A percentile compares a stretch with the other conserved stretches of the same genome.
These are phyloP conservation scores for Hypselothyrea guttata DNA, from an alignment of 2,888 invertebrate species.

Conservation along the genomic window DNA sequence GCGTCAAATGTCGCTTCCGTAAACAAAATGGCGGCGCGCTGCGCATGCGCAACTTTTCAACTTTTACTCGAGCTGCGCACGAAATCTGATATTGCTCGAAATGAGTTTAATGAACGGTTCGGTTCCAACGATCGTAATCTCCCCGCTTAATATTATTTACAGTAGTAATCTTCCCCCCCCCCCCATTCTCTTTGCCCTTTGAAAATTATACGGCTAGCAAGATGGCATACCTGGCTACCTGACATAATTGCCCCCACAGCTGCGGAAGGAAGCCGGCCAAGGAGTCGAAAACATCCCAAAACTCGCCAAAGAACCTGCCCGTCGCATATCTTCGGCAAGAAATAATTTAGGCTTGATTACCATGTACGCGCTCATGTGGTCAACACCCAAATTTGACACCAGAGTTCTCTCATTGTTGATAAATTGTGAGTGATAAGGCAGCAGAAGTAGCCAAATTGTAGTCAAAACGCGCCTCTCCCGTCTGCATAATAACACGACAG, in stretches of 20 bases:
- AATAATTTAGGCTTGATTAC: slow-evolving; percentile 77
- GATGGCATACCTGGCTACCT: slow-evolving; percentile 71
- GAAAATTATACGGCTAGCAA: slow-evolving; percentile 38
- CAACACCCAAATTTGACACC: slow-evolving; percentile 77
- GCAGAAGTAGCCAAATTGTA: slow-evolving; percentile 49
- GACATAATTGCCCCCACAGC: slow-evolving; percentile 74
- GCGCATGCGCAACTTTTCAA: slow-evolving; percentile 71
- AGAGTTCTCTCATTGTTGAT: slow-evolving; percentile 39
- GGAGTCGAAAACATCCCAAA: slow-evolving; percentile 6
- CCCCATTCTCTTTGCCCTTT: slow-evolving; percentile 2
- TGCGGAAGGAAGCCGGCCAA: slow-evolving; percentile 50
- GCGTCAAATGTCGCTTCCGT: slow-evolving; percentile 51
- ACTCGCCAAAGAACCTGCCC: neutral
- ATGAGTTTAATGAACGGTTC: slow-evolving; percentile 70
- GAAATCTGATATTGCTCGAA: slow-evolving; percentile 58
- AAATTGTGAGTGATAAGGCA: slow-evolving; percentile 57
- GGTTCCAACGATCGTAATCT: slow-evolving; percentile 66
- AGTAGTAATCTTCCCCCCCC: slow-evolving; percentile 70
- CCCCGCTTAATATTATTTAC: slow-evolving; percentile 74
- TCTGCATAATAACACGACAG: slow-evolving; percentile 39
- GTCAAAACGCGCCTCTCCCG: slow-evolving; percentile 32
- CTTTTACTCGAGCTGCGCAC: slow-evolving; percentile 38
- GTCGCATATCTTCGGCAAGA: slow-evolving; percentile 7
- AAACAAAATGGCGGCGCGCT: slow-evolving; percentile 48
- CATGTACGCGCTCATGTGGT: slow-evolving; percentile 77